phyloP scores from a whole-genome alignment of 2,113 vertebrate species.

The Datnioides undecimradiatus region DNA sequence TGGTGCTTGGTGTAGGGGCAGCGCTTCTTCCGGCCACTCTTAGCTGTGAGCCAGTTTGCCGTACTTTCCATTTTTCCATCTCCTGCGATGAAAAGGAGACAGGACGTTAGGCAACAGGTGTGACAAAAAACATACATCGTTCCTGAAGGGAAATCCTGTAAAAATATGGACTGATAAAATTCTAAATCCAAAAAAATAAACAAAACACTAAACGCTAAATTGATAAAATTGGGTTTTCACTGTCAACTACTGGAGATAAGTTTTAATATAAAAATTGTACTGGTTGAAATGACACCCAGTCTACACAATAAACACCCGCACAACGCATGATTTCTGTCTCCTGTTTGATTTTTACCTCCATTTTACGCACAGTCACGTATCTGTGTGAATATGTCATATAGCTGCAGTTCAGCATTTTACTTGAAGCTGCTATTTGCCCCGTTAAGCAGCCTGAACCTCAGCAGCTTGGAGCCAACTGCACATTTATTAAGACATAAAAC shows the following conservation, averaged over 20 bases:
- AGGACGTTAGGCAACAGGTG: slow-evolving; percentile 64
- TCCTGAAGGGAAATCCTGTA: neutral
- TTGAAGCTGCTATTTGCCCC: slow-evolving; percentile 28
- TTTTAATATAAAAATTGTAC: neutral
- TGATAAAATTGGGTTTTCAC: neutral
- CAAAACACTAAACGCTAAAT: neutral
- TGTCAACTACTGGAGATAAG: neutral
- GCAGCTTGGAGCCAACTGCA: slow-evolving; percentile 27
- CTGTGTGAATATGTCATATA: neutral
- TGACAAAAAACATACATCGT: neutral
- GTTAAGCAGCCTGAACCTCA: slow-evolving; percentile 21
- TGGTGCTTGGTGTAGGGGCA: slow-evolving; percentile 99
- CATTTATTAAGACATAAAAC: slow-evolving; percentile 63
- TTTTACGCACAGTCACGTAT: slow-evolving; percentile 36
- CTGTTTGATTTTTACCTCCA: neutral
- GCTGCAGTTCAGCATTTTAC: slow-evolving; percentile 37
- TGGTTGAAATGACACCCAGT: neutral
- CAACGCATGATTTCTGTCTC: neutral
- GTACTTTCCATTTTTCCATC: slow-evolving; percentile 91
- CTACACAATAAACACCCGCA: too few species aligned
- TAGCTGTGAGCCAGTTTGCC: slow-evolving; percentile 97
- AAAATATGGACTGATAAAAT: neutral
- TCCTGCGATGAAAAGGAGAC: slow-evolving; percentile 84
- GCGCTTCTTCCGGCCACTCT: slow-evolving; percentile 98
- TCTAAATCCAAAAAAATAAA: neutral